A percentile compares a stretch with the other conserved stretches of the same genome.
phyloP scores from a whole-genome alignment of 2,797 vertebrate species.

The Podarcis siculus region DNA sequence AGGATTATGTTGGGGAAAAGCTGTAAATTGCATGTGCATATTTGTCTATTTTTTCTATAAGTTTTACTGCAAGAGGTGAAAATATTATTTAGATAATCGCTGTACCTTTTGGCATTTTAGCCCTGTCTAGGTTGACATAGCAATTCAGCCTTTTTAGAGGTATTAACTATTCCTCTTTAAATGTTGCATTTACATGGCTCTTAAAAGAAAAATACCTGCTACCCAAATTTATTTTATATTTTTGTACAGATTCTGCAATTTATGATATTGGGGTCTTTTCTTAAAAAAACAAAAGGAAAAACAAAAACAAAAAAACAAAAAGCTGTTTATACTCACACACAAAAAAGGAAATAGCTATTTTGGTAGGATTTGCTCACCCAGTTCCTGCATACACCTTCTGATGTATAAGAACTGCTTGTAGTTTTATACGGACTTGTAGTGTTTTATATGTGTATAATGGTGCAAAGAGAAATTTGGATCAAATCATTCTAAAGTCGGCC shows the following conservation, averaged over 20 bases:
- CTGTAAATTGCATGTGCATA: conserved; percentile 87
- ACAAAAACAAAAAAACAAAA: conserved; percentile 72
- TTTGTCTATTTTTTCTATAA: conserved; percentile 88
- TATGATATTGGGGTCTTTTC: conserved; percentile 84
- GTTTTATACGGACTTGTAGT: conserved; percentile 83
- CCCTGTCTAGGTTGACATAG: conserved; percentile 83
- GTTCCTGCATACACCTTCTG: conserved; percentile 78
- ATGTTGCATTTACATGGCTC: conserved; percentile 86
- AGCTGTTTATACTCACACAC: conserved; percentile 82
- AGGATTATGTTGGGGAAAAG: conserved; percentile 83
- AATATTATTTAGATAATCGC: conserved; percentile 86
- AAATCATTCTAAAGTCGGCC: conserved; percentile 76
- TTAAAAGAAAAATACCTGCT: conserved; percentile 80
- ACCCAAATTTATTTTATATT: conserved; percentile 89
- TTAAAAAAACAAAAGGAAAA: conserved; percentile 71
- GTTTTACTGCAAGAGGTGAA: conserved; percentile 85
- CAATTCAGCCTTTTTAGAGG: conserved; percentile 83
- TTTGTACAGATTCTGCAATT: conserved; percentile 89
- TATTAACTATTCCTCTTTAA: conserved; percentile 83
- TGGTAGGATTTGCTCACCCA: conserved; percentile 84
- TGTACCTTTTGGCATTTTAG: conserved; percentile 79
- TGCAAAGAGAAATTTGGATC: conserved; percentile 82
- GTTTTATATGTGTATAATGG: conserved; percentile 81
- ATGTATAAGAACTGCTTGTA: conserved; percentile 82
- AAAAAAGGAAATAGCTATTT: conserved; percentile 81